A percentile compares a stretch with the other conserved stretches of the same genome.
Conservation (phyloP, 2,797 vertebrate species). For the Chrysocyon brachyurus region DNA sequence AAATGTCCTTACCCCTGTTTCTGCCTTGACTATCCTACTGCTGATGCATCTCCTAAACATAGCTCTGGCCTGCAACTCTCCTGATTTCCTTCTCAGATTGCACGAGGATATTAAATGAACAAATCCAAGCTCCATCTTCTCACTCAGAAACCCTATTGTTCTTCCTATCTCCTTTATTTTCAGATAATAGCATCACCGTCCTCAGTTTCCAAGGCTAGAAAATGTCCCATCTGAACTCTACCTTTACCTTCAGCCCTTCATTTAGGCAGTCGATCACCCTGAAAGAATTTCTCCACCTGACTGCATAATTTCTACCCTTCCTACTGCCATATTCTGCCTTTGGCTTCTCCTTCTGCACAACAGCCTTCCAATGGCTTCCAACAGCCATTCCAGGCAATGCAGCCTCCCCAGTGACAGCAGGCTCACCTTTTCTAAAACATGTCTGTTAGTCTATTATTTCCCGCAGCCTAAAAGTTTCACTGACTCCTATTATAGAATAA, state of each 20-base stretch:
- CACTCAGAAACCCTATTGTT: neutral
- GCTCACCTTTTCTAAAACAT: slow-evolving; percentile 1
- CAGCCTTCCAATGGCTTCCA: neutral
- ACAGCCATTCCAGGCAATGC: too few relatives aligned
- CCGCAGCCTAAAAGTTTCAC: neutral
- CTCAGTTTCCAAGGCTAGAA: neutral
- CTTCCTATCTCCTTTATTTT: neutral
- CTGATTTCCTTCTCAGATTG: neutral
- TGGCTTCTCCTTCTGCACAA: neutral
- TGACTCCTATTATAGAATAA: neutral
- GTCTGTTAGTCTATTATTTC: neutral
- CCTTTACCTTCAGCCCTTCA: neutral
- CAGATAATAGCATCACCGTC: neutral
- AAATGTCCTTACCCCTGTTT: neutral
- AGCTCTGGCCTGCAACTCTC: neutral
- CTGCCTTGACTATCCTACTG: neutral
- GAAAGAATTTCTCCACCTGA: neutral
- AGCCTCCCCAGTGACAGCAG: neutral
- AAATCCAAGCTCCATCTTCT: neutral
- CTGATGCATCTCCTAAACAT: neutral
- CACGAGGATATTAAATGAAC: neutral
- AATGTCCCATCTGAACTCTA: neutral
- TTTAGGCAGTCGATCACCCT: neutral
- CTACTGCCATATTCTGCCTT: neutral
- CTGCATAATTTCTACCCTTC: neutral